Percentiles rank a stretch among this genome's conserved stretches.
These are phyloP conservation scores for Microcaecilia unicolor DNA, from an alignment of 2,797 vertebrate species.

Conservation along the genomic window DNA sequence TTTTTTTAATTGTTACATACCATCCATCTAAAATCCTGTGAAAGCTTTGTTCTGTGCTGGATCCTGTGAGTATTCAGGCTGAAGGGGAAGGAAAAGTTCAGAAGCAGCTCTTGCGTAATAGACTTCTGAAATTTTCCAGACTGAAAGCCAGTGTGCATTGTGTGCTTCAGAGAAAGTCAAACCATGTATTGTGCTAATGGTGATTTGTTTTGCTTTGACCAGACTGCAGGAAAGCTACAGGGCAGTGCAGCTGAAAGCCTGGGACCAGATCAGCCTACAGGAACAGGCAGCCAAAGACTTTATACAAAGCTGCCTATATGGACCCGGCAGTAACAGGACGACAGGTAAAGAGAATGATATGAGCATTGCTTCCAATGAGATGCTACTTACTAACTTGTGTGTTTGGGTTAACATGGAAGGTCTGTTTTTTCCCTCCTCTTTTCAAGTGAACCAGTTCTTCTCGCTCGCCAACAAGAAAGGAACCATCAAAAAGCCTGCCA, in stretches of 20 bases:
- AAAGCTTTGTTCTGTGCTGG: no score
- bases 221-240: conserved; percentile 53
- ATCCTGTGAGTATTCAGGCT: no score
- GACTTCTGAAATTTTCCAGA: no score
- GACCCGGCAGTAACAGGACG: conserved; percentile 58
- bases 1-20: no score
- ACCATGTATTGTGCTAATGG: no score
- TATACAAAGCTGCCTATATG: conserved; percentile 66
- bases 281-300: conserved; percentile 66
- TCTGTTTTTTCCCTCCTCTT: conserved; percentile 13
- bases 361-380: background rate
- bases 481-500: conserved; percentile 60
- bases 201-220: no score
- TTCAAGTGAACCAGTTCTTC: conserved; percentile 76
- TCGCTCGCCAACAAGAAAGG: conserved; percentile 75
- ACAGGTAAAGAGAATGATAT: conserved; percentile 54
- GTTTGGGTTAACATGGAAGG: background rate
- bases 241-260: conserved; percentile 52
- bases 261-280: conserved; percentile 30
- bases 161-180: no score
- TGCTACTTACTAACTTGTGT: background rate
- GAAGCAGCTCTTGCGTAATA: no score
- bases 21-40: no score
- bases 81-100: no score
- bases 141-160: no score